Percentiles rank a stretch among this genome's conserved stretches.
phyloP scores from a whole-genome alignment of 2,888 invertebrate genomes.

The Agrochola circellaris region DNA sequence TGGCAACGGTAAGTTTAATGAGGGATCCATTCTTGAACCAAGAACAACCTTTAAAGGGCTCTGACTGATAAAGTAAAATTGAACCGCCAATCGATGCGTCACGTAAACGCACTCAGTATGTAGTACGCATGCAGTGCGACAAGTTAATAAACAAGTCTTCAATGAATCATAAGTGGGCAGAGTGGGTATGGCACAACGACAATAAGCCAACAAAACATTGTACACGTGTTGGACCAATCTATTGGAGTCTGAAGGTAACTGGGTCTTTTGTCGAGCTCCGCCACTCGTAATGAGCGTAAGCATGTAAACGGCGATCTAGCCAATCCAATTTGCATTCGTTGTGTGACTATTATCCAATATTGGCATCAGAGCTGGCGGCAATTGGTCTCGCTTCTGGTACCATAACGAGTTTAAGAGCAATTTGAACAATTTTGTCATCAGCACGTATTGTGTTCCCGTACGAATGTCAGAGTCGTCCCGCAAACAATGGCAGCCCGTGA shows the following conservation, averaged over 20 bases:
- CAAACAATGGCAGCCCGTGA: constrained; percentile 77
- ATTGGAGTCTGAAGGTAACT: constrained; percentile 44
- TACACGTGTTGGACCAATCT: constrained; percentile 42
- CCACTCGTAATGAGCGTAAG: constrained; percentile 60
- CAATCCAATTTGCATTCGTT: constrained; percentile 88
- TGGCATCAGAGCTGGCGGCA: constrained; percentile 80
- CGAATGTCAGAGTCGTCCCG: constrained; percentile 72
- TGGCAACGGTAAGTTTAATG: background rate
- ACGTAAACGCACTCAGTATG: background rate
- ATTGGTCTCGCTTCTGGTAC: constrained; percentile 80
- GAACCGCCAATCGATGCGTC: constrained; percentile 18
- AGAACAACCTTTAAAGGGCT: background rate
- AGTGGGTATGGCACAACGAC: background rate
- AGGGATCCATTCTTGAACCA: constrained; percentile 12
- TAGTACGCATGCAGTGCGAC: constrained; percentile 15
- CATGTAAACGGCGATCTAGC: constrained; percentile 70
- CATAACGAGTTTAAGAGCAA: constrained; percentile 85
- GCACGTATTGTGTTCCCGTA: constrained; percentile 76
- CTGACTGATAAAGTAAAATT: background rate
- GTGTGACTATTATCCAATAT: constrained; percentile 88
- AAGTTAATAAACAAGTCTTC: constrained; percentile 20
- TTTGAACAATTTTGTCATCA: constrained; percentile 88
- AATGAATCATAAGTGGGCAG: constrained; percentile 33
- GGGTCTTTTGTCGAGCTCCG: constrained; percentile 39
- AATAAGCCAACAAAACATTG: constrained; percentile 27